phyloP scores from a whole-genome alignment of 2,113 vertebrate genomes.

The Zeus faber region DNA sequence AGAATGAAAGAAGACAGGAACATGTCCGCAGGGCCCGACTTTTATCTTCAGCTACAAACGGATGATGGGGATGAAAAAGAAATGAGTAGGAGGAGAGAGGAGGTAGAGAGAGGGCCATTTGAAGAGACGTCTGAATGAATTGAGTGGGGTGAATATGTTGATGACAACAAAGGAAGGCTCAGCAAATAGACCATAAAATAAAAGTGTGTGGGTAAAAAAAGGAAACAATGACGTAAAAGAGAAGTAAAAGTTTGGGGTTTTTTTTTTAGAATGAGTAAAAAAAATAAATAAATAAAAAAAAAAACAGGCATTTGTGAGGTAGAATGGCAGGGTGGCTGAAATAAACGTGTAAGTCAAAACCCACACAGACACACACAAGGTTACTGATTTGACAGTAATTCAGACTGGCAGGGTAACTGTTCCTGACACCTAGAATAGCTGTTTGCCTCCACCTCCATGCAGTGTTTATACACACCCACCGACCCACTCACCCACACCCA shows the following conservation, averaged over 20 bases:
- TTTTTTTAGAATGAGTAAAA: background rate
- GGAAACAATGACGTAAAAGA: background rate
- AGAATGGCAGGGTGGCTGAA: too few relatives aligned
- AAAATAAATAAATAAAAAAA: too few relatives aligned
- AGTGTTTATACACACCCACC: too few relatives aligned
- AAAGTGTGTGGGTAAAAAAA: background rate
- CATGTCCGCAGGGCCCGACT: background rate
- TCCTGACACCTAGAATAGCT: slow-evolving; percentile 21
- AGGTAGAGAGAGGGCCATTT: background rate
- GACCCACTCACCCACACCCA: too few relatives aligned
- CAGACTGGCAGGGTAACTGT: slow-evolving; percentile 27
- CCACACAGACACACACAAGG: background rate
- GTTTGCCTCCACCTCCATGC: background rate
- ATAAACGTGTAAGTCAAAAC: background rate
- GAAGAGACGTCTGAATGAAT: background rate
- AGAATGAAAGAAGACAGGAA: background rate
- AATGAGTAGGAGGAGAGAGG: background rate
- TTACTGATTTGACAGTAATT: slow-evolving; percentile 19
- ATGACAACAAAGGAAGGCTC: too few relatives aligned
- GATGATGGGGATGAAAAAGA: background rate
- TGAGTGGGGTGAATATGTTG: background rate
- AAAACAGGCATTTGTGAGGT: too few relatives aligned
- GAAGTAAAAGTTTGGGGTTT: background rate
- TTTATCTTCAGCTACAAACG: background rate
- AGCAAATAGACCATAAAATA: too few relatives aligned